Evolutionary conservation across 2,797 vertebrate genomes (phyloP).

Genomic region (Sylvia borin): DNA sequence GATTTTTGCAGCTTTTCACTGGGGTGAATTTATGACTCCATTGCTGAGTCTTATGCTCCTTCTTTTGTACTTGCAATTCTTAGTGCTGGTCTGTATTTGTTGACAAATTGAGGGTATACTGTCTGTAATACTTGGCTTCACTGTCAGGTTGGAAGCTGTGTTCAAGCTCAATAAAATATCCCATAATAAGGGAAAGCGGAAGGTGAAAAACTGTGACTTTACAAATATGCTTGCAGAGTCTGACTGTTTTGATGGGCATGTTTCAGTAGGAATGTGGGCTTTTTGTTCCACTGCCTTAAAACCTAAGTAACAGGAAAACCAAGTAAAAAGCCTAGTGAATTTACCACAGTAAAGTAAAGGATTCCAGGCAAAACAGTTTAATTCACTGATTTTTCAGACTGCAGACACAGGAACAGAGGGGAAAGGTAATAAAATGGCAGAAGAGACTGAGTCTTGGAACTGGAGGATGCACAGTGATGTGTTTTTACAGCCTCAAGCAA

Average conservation of each 20-base stretch:
- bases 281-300: conserved; percentile 8
- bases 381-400: not conserved
- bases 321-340: not conserved
- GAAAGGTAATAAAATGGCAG: not conserved
- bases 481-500: not conserved
- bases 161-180: not conserved
- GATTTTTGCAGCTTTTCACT: not conserved
- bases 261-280: not conserved
- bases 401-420: not conserved
- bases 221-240: not conserved
- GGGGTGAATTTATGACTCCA: not conserved
- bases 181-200: not conserved
- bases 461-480: not conserved
- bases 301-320: not conserved
- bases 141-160: not conserved
- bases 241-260: not conserved
- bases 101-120: not conserved
- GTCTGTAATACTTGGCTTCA: not conserved
- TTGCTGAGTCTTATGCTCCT: not conserved
- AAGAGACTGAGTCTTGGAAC: not conserved
- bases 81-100: not conserved
- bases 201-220: not conserved
- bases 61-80: not conserved
- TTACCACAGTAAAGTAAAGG: not conserved
- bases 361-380: not conserved